Evolutionary conservation across 2,888 invertebrate species (phyloP), one percentile per base, ranked within the genome.

Genomic region (Leucania comma): DNA sequence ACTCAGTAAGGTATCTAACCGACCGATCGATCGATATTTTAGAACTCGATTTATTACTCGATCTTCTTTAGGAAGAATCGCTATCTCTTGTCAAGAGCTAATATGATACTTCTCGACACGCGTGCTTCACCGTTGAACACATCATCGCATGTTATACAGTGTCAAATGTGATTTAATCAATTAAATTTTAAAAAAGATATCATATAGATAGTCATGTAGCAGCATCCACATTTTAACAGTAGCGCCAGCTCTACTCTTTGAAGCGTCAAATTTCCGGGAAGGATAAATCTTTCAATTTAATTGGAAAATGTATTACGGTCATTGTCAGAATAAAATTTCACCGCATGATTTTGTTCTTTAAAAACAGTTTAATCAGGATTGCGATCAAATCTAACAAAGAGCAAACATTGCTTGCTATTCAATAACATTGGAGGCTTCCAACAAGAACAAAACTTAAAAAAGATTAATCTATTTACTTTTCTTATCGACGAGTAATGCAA

Each of bases 391-490:
- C 6, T 1, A 20, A 35, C 12, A 56, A 56, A 32, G 9, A 32
- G 29, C n/a, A 56, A 56, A 35, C 12, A 35, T 57, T 22, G 35
- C 35, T 29, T 14, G 3, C 6, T 24, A 53, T 50, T 61, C 12
- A 1, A 32, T 10, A 46, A 48, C n/a, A 24, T 26, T 20, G 22
- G 24, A 8, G 1, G 14, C 26, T 20, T 20, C 24, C 8, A 35
- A 24, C 51, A 73, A n/a, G 2, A 73, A n/a, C 2, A 24, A 42
- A 32, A 72, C 20, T 48, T 9, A 72, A 60, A 72, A 60, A 46
- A 61, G 20, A 72, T 48, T 56, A 26, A 56, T 50, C 4, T 72
- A 73, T 72, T 63, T 42, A 26, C 26, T 9, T 57, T 48, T n/a
- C n/a, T n/a, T 29, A 53, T 10, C 35, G 2, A 46, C 14, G 20